phyloP scores from a whole-genome alignment of 2,888 invertebrate genomes.

The Mesoligia furuncula region DNA sequence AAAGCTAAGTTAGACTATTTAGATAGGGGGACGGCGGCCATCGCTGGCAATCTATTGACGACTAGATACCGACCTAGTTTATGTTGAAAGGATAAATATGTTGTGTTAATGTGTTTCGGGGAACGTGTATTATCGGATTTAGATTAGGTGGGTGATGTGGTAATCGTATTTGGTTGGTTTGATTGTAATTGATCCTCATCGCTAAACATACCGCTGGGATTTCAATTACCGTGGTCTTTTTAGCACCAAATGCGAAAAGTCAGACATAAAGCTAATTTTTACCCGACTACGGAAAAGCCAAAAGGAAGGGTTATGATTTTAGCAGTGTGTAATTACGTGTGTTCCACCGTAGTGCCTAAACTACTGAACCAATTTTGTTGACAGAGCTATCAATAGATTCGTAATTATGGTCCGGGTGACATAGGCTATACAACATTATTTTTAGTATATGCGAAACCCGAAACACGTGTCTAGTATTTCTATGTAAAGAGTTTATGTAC shows the following conservation, averaged over 20 bases:
- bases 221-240: background rate
- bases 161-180: slow-evolving; percentile 10
- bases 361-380: background rate
- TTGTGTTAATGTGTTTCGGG: slow-evolving; percentile 38
- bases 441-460: too few species aligned
- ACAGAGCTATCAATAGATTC: background rate
- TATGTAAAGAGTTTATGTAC: too few species aligned
- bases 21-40: slow-evolving; percentile 34
- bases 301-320: too few species aligned
- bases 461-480: too few species aligned
- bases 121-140: slow-evolving; percentile 20
- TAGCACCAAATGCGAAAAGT: background rate
- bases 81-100: slow-evolving; percentile 19
- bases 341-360: too few species aligned
- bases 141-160: slow-evolving; percentile 18
- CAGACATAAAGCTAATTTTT: background rate
- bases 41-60: slow-evolving; percentile 10
- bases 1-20: slow-evolving; percentile 44
- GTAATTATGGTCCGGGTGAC: background rate
- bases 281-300: too few species aligned
- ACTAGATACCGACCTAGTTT: slow-evolving; percentile 22
- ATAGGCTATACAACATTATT: too few species aligned
- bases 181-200: background rate
- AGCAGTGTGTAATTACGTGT: too few species aligned
- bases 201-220: background rate